Percentiles rank a stretch among this genome's conserved stretches.
phyloP scores from a whole-genome alignment of 2,113 vertebrate genomes.

The Platycercus adscitus region DNA sequence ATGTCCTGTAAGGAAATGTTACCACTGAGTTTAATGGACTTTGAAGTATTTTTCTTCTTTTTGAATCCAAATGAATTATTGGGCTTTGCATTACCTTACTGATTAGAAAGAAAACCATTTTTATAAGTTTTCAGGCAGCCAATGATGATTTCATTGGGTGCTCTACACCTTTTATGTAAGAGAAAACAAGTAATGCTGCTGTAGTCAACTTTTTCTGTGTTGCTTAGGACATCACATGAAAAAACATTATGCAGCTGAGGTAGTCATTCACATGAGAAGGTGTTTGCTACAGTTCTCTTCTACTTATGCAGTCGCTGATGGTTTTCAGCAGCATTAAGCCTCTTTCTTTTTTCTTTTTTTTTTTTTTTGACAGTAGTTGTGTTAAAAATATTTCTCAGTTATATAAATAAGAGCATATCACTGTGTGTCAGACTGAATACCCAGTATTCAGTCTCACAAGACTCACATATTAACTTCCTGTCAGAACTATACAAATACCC shows the following conservation, averaged over 20 bases:
- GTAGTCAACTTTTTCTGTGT: neutral
- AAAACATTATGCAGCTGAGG: neutral
- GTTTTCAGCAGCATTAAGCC: neutral
- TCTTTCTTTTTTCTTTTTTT: neutral
- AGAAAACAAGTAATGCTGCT: neutral
- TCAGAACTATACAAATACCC: neutral
- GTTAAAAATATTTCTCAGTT: slow-evolving; percentile 40
- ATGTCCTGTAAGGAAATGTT: neutral
- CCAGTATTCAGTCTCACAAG: slow-evolving; percentile 1
- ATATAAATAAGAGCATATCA: slow-evolving; percentile 50
- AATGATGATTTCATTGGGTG: neutral
- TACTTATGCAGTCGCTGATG: neutral
- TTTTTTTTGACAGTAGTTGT: neutral
- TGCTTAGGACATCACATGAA: neutral
- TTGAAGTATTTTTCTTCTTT: neutral
- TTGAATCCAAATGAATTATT: neutral
- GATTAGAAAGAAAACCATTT: neutral
- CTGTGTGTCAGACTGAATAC: slow-evolving; percentile 1
- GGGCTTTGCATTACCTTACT: neutral
- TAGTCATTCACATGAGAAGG: neutral
- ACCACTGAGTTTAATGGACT: neutral
- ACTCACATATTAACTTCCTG: neutral
- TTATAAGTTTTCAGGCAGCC: neutral
- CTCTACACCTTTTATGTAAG: neutral
- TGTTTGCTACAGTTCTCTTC: slow-evolving; percentile 7